Evolutionary conservation across 2,797 vertebrate genomes (phyloP).

Genomic region (Labeo calbasu): DNA sequence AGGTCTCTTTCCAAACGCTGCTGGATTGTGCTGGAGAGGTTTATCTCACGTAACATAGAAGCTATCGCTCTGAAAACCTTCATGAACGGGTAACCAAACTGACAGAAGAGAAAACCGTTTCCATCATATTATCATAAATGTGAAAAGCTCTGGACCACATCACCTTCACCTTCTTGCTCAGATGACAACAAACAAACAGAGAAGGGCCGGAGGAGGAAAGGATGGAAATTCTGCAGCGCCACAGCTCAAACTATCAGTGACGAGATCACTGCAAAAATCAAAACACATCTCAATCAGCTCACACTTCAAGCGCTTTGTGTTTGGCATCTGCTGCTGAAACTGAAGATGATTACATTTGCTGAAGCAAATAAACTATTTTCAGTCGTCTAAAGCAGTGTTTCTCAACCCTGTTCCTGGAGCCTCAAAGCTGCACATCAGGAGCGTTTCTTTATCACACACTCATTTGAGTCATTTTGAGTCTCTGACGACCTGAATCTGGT

Average conservation of each 20-base stretch:
- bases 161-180: not conserved
- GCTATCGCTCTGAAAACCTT: conserved; percentile 54
- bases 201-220: not conserved
- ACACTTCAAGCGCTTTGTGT: not conserved
- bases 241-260: not conserved
- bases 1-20: no score
- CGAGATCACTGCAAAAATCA: not conserved
- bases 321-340: not conserved
- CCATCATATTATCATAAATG: no score
- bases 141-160: not conserved
- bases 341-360: not conserved
- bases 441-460: not conserved
- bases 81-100: conserved; percentile 72
- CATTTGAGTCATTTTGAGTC: not conserved
- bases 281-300: not conserved
- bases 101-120: not conserved
- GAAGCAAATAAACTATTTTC: not conserved
- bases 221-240: not conserved
- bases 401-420: not conserved
- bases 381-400: not conserved
- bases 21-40: no score
- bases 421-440: not conserved
- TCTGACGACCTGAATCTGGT: not conserved
- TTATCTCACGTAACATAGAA: conserved; percentile 64
- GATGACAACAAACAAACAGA: not conserved